Evolutionary conservation across 2,797 vertebrate genomes (phyloP), one percentile per base, ranked within the genome.

Genomic region (Zenarchopterus dispar): DNA sequence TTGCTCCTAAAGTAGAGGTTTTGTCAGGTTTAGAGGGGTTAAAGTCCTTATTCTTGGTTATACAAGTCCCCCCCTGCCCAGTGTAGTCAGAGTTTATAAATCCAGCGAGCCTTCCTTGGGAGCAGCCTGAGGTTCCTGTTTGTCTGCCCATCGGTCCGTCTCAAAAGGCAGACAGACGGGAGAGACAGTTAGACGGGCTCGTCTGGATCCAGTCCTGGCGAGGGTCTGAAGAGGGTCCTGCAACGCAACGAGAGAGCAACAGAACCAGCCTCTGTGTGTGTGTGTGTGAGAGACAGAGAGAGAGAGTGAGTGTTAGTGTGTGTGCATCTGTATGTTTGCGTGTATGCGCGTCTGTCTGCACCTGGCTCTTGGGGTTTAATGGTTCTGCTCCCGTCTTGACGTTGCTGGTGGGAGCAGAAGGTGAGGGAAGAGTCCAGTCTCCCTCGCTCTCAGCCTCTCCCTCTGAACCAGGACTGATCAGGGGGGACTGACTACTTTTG

Each of bases 151-250:
- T 77, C 81, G 71, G 48, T 83, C 80, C 58, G 59, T 62, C 77
- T 72, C 69, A 81, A 85, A 79, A 89, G 78, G 86, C 85, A 90
- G 88, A 91, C 87, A 87, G 84, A 90, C 86, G 86, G 65, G 78
- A 80, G 75, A 81, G 77, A 79, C 80, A 84, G 70, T 91, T 89
- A 87, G 87, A 90, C 71, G 89, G 88, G 90, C 89, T 91, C 87
- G 89, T 90, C 91, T 93, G 93, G 92, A 92, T 92, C 91, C 91
- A 89, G 92, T 93, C 93, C 89, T 91, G 92, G 89, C 88, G 91
- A 74, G 90, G 87, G 62, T 73, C 62, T 56, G 63, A 73, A 92
- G 92, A 92, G 91, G 92, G 90, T 84, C 91, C 93, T 88, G 92
- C 93, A 93, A 92, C 82, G 86, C 84, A 79, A 88, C 90, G 90